Base-by-base conservation (phyloP, 2,888 invertebrate species). In the Chelonus formosanus region DNA sequence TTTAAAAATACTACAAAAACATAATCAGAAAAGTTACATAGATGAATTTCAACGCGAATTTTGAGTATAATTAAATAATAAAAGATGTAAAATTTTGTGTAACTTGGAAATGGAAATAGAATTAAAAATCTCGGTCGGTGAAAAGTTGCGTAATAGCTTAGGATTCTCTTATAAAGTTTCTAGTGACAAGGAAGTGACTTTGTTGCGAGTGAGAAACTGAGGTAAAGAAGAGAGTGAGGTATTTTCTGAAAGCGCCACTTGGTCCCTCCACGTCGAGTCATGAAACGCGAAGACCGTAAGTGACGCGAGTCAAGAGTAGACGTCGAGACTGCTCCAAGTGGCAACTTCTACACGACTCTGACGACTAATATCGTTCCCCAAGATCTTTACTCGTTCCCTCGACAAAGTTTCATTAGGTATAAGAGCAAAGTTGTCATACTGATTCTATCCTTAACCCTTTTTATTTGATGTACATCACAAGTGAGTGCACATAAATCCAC, bases 221-320 rank as follows among this genome's bases (percentile, higher is more conserved):
- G 8, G 43, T 40, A 10, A 43, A 34, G 34, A 40, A 34, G 40
- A 35, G 61, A 40, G 61, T 40, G 61, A 52, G 52, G 47, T 35
- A 20, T 58, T 61, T 54, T 52, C 61, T 53, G 61, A 53, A 61
- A 61, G 61, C 53, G 61, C 52, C 53, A 61, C 61, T 61, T 61
- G 61, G 53, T 53, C 52, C 61, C 61, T 20, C 61, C 36, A 48
- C 55, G 35, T 47, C 53, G 53, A 50, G 58, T 58, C 53, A 58
- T 57, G 40, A 57, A 58, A 58, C 31, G 64, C 40, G 53, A 48
- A 45, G 45, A 53, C 35, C 58, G 58, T 64, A 58, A 64, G 58
- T 64, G 65, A 65, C 59, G 65, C 48, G 36, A 54, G 54, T 59
- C 59, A 54, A 54, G 32, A 45, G 53, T 45, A 61, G 61, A 61